These are phyloP conservation scores for Taphrorychus bicolor DNA, from an alignment of 2,888 invertebrate genomes.

Conservation along the genomic window DNA sequence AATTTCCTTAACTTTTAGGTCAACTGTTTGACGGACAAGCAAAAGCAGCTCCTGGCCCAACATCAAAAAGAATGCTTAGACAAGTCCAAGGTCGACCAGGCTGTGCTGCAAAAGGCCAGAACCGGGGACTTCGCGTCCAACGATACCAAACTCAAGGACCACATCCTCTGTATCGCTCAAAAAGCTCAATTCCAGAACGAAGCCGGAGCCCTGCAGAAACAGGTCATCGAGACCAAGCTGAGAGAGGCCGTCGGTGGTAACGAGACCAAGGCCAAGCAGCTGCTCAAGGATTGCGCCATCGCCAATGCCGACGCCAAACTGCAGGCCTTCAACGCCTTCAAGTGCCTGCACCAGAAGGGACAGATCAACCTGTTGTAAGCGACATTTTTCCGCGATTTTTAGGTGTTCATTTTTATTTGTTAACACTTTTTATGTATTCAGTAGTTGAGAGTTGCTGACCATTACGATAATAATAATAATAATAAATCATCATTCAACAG, in stretches of 20 bases:
- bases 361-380: constrained; percentile 37
- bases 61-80: constrained; percentile 35
- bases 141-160: constrained; percentile 38
- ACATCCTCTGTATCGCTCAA: constrained; percentile 42
- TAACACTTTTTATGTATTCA: not conserved
- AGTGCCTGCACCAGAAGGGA: constrained; percentile 48
- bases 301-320: constrained; percentile 42
- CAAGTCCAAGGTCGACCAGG: constrained; percentile 38
- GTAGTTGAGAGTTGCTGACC: not conserved
- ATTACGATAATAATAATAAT: no score
- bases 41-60: constrained; percentile 43
- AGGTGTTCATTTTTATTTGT: not conserved
- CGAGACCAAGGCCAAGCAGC: constrained; percentile 36
- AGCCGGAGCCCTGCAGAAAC: constrained; percentile 37
- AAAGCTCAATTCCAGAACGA: constrained; percentile 47
- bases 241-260: constrained; percentile 19
- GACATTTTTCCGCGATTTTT: not conserved
- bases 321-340: constrained; percentile 48
- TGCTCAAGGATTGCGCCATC: constrained; percentile 46
- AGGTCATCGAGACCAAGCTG: constrained; percentile 34
- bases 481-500: not conserved
- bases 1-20: not conserved
- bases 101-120: constrained; percentile 40
- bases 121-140: constrained; percentile 38
- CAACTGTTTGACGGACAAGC: constrained; percentile 43